Evolutionary conservation across 2,888 invertebrate genomes (phyloP), one percentile per base, ranked within the genome.

Genomic region (Catotricha subobsoleta): DNA sequence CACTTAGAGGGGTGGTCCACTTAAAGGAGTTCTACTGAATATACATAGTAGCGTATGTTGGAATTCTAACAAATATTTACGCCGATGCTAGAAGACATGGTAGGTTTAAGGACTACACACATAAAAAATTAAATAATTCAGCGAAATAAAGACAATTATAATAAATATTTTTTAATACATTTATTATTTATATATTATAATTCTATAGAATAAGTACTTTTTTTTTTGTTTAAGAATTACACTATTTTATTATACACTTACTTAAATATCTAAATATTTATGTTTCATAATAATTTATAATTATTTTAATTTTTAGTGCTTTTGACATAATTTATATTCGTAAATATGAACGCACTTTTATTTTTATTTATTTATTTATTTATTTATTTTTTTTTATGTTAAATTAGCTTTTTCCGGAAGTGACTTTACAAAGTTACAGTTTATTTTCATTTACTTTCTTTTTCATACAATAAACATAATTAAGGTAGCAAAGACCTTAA

Each of bases 171-270:
- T 33, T 20, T 34, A 34, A 34, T 34, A 34, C 34, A 34, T 34
- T 34, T 34, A 34, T 34, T n/a, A 21, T 34, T 13, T 34, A 34
- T 33, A 33, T 34, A 34, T 34, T 34, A 20, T 34, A 34, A 20
- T 34, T 34, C 34, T 34, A 34, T 34, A 20, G 34, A 33, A 33
- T 33, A 33, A 33, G 33, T 33, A 19, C 21, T 34, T 34, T n/a
- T 30, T 16, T 28, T 10, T 10, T 28, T 28, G n/a, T n/a, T n/a
- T n/a, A n/a, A n/a, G n/a, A n/a, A n/a, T n/a, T n/a, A n/a, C n/a
- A n/a, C n/a, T n/a, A n/a, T 28, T n/a, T 33, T 18, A 18, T 34
- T 13, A 34, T 34, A 34, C 34, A 34, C 34, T 34, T 34, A 34
- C 21, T 20, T 13, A 20, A 12, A 20, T 34, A 34, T 34, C 19